phyloP scores from a whole-genome alignment of 2,888 invertebrate species.

The Xestobium rufovillosum region DNA sequence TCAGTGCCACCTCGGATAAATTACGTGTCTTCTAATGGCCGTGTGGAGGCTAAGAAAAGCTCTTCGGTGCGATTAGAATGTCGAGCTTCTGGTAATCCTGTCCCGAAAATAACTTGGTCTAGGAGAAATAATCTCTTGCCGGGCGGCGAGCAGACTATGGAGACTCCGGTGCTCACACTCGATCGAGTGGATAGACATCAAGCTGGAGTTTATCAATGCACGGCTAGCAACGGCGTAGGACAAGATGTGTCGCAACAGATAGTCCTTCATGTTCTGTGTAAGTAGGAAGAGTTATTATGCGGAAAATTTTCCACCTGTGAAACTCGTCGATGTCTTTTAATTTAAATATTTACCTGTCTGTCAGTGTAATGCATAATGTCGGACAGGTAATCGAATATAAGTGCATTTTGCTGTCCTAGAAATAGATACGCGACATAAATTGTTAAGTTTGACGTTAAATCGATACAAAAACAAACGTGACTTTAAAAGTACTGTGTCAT shows the following conservation, averaged over 20 bases:
- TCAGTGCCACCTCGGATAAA: conserved; percentile 59
- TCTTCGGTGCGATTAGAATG: conserved; percentile 46
- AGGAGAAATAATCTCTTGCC: conserved; percentile 48
- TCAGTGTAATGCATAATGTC: too few relatives aligned
- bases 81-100: conserved; percentile 47
- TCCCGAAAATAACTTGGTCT: conserved; percentile 48
- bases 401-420: too few relatives aligned
- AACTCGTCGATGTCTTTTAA: too few relatives aligned
- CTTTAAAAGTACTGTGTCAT: too few relatives aligned
- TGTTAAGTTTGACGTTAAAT: too few relatives aligned
- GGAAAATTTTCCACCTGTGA: too few relatives aligned
- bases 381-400: too few relatives aligned
- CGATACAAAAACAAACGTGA: too few relatives aligned
- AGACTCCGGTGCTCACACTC: conserved; percentile 52
- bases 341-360: too few relatives aligned
- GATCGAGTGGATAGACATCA: conserved; percentile 57
- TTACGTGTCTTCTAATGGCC: conserved; percentile 54
- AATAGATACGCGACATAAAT: too few relatives aligned
- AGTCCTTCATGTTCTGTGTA: conserved; percentile 56
- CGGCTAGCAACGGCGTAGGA: conserved; percentile 56
- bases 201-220: conserved; percentile 56
- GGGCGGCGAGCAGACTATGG: conserved; percentile 54
- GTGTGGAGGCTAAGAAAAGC: conserved; percentile 54
- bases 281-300: too few relatives aligned
- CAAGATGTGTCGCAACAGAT: conserved; percentile 55